Conservation (phyloP, 2,113 vertebrate genomes). For the Numenius arquata region DNA sequence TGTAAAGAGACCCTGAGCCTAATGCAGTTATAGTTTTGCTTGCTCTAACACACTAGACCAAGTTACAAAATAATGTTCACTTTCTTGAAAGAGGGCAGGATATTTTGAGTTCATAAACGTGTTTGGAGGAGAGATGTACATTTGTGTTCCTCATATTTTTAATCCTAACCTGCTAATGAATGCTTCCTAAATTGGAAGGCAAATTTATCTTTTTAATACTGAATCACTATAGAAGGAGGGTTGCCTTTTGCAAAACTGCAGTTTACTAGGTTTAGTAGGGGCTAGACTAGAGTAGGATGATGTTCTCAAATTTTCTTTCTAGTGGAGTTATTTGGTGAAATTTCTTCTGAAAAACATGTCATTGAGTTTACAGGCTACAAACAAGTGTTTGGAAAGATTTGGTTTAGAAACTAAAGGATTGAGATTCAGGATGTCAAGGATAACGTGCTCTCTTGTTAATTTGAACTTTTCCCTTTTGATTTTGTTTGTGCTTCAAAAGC, state of each 20-base stretch:
- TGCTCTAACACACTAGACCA: background rate
- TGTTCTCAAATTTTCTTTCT: background rate
- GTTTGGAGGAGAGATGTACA: background rate
- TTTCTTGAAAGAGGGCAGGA: background rate
- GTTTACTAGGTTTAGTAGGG: background rate
- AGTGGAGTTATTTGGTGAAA: background rate
- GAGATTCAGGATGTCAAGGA: background rate
- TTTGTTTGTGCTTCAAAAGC: background rate
- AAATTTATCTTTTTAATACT: background rate
- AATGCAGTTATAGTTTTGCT: background rate
- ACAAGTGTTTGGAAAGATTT: background rate
- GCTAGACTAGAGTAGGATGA: background rate
- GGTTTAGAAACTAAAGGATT: background rate
- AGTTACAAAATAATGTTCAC: background rate
- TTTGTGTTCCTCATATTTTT: background rate
- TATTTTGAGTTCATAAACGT: background rate
- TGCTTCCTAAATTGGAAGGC: background rate
- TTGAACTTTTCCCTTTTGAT: background rate
- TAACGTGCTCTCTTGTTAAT: background rate
- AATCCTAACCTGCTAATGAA: background rate
- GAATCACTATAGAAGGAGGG: background rate
- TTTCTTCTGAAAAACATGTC: background rate
- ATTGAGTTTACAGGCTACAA: background rate
- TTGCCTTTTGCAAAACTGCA: background rate
- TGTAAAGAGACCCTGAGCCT: background rate